These are phyloP conservation scores for Synaphobranchus kaupii DNA, from an alignment of 2,797 vertebrate species.

Conservation along the genomic window DNA sequence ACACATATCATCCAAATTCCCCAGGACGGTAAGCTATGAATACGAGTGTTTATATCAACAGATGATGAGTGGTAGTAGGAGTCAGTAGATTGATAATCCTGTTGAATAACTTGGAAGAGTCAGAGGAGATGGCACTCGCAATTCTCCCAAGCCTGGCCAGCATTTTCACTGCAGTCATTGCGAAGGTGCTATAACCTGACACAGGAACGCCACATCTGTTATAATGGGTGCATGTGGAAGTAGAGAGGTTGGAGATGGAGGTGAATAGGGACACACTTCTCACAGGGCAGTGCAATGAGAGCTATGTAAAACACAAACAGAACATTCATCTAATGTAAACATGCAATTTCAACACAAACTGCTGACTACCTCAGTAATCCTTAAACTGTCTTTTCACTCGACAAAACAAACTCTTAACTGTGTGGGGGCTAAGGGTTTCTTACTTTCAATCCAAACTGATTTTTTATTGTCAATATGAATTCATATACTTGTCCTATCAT, in stretches of 20 bases:
- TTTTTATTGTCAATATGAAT: no score
- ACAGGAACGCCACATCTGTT: neutral
- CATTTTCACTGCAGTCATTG: neutral
- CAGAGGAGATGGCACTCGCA: neutral
- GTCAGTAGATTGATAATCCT: neutral
- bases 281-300: neutral
- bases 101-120: neutral
- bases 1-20: neutral
- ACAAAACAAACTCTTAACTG: neutral
- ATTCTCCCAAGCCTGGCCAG: neutral
- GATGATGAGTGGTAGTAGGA: neutral
- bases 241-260: neutral
- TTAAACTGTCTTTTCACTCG: neutral
- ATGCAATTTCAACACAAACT: neutral
- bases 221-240: neutral
- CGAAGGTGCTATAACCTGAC: neutral
- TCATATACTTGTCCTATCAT: neutral
- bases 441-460: neutral
- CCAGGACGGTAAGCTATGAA: neutral
- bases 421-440: neutral
- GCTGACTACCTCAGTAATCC: neutral
- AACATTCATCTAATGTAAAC: neutral
- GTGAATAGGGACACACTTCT: neutral
- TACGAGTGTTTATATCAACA: neutral
- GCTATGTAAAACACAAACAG: neutral